Conservation (phyloP, 30 jellyfish, hydroid and myxozoan species). For the Nemopilema nomurai region DNA sequence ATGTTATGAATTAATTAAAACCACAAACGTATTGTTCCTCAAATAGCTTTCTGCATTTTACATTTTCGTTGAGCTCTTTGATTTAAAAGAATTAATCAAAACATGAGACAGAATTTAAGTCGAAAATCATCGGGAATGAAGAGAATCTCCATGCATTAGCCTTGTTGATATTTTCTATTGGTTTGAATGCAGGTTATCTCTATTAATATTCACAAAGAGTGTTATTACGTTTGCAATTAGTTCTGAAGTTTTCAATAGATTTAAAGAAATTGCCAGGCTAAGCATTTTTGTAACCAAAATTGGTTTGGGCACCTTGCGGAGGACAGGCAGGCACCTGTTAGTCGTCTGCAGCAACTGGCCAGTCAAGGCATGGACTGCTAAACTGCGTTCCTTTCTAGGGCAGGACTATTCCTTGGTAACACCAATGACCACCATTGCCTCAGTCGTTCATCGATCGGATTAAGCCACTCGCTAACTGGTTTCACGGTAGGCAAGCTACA, state of each 20-base stretch:
- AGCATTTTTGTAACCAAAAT: not conserved
- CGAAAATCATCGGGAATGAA: not conserved
- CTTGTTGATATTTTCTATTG: not conserved
- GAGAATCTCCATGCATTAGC: not conserved
- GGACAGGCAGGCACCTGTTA: not conserved
- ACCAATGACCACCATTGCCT: not conserved
- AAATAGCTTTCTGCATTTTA: not conserved
- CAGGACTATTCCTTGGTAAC: not conserved
- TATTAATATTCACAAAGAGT: not conserved
- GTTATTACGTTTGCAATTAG: not conserved
- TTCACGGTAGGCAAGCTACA: no score
- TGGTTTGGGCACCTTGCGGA: not conserved
- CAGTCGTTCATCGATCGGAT: not conserved
- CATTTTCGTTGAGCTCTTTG: not conserved
- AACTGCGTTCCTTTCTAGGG: not conserved
- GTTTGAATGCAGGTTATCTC: not conserved
- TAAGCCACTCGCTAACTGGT: not conserved
- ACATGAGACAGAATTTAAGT: not conserved
- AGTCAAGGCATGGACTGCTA: not conserved
- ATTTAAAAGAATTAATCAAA: not conserved
- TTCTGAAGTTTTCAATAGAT: not conserved
- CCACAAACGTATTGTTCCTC: not conserved
- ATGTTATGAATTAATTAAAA: not conserved
- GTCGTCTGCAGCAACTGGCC: not conserved
- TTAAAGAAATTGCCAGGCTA: not conserved